Base-by-base conservation (phyloP, 2,888 invertebrate species). In the Nudaria mundana region DNA sequence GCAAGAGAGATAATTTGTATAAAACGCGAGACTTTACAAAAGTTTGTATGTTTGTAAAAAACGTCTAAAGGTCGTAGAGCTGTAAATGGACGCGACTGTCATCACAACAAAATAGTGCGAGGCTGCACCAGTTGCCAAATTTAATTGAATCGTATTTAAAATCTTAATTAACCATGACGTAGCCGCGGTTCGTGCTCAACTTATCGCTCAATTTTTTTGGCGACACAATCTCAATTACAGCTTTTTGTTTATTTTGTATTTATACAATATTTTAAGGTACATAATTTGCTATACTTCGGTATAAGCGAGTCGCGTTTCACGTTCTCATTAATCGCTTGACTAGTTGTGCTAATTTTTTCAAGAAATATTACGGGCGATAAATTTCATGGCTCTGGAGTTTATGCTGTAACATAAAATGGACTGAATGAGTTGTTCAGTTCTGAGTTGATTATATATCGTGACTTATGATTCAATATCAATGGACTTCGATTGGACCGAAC, bases 281-380 rank as follows among this genome's bases (percentile, higher is more conserved):
- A 81, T 79, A 78, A 79, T 81, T 82, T 79, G 74, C 68, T 71
- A 69, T 76, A 76, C 71, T 76, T 73, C 76, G 66, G 66, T 71
- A 76, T 75, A 63, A 61, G 59, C 66, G 76, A 64, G 68, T 83
- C 78, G 75, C 69, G 76, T 83, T 85, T 83, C 83, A 74, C 77
- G 83, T 81, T 84, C 81, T 80, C 76, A 85, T 87, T 86, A 85
- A 76, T 63, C 84, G 87, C 66, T 84, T 78, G 80, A 85, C 70
- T 83, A 78, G 82, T 72, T 81, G 83, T 71, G 81, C 82, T 81
- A 80, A 81, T 82, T 86, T 86, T 84, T 82, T 79, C 72, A 60
- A 75, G 69, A 70, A 76, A 75, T 78, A 79, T 80, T 77, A 79
- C 75, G 66, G 70, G 59, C 72, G 65, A 73, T 68, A 71, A 74